These are phyloP conservation scores for Chloroceryle aenea DNA, from an alignment of 2,113 vertebrate species.

Conservation along the genomic window DNA sequence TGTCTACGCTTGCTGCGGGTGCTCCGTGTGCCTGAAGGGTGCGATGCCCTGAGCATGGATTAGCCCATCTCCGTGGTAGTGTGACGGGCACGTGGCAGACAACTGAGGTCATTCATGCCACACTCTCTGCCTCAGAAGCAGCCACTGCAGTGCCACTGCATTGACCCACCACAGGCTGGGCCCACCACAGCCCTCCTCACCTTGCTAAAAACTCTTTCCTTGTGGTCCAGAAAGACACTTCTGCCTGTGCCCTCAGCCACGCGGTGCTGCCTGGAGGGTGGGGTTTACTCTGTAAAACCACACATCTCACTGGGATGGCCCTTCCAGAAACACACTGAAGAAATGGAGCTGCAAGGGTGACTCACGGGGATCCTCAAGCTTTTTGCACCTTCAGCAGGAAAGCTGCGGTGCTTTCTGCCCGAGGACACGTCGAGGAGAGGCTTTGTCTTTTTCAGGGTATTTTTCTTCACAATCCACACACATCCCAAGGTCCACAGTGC, in stretches of 20 bases:
- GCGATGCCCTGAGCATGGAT: neutral
- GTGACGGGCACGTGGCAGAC: fast-evolving
- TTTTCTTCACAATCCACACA: slow-evolving; percentile 5
- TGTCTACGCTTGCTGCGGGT: fast-evolving
- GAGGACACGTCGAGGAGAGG: neutral
- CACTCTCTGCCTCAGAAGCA: neutral
- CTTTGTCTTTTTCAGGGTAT: neutral
- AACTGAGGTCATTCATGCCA: neutral
- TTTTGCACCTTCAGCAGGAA: neutral
- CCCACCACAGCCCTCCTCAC: neutral
- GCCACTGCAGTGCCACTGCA: neutral
- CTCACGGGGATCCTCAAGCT: neutral
- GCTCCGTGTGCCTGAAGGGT: no score
- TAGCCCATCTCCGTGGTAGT: fast-evolving
- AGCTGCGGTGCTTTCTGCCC: neutral
- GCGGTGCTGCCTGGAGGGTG: neutral
- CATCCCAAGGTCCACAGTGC: neutral
- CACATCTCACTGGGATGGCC: fast-evolving
- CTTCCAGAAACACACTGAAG: neutral
- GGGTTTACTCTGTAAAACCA: neutral
- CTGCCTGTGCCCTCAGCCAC: neutral
- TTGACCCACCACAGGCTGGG: neutral
- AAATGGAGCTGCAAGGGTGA: neutral
- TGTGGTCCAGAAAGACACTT: neutral
- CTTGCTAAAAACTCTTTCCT: neutral